Percentiles rank a stretch among this genome's conserved stretches.
phyloP scores from a whole-genome alignment of 2,113 vertebrate genomes.

The Chrysemys picta region DNA sequence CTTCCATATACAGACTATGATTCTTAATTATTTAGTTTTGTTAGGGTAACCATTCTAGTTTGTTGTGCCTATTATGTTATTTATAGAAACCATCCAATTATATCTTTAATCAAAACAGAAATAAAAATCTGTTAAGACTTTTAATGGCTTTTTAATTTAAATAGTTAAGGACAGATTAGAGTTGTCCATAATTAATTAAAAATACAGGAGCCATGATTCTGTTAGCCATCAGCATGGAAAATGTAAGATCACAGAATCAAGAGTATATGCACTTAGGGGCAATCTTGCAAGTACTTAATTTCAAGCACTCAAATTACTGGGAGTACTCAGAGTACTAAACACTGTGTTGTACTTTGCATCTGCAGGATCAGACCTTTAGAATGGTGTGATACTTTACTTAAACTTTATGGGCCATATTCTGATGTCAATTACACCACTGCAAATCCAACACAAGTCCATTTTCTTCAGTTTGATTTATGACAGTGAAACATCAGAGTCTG shows the following conservation, averaged over 20 bases:
- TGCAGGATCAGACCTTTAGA: background rate
- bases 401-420: background rate
- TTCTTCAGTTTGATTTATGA: constrained; percentile 45
- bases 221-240: background rate
- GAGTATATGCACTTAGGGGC: background rate
- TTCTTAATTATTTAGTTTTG: background rate
- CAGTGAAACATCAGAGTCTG: constrained; percentile 27
- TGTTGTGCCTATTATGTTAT: background rate
- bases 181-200: background rate
- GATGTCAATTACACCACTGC: background rate
- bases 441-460: constrained; percentile 6
- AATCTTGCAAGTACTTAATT: background rate
- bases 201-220: background rate
- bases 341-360: background rate
- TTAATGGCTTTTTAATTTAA: background rate
- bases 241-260: background rate
- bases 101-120: background rate
- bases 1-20: background rate
- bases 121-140: background rate
- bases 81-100: background rate
- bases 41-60: background rate
- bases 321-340: background rate
- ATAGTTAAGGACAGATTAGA: background rate
- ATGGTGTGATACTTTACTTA: background rate
- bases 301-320: background rate